These are phyloP conservation scores for Calameuta idolon DNA, from an alignment of 2,888 invertebrate genomes.

Conservation along the genomic window DNA sequence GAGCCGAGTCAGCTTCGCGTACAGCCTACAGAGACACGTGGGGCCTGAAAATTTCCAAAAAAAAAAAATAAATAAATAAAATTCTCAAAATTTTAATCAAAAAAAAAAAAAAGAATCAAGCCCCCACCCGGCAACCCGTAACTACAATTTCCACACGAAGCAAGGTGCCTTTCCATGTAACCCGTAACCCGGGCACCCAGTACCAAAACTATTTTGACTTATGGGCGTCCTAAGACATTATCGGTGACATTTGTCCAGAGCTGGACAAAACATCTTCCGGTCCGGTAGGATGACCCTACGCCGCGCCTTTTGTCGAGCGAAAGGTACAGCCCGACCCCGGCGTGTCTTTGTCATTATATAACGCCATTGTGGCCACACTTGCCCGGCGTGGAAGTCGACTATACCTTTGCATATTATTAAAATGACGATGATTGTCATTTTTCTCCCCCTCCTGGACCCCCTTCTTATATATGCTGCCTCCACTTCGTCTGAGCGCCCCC, in stretches of 20 bases:
- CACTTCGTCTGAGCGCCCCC: constrained; percentile 23
- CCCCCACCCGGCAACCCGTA: too few relatives aligned
- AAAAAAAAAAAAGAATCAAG: too few relatives aligned
- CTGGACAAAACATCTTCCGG: constrained; percentile 67
- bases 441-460: constrained; percentile 44
- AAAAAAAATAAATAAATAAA: too few relatives aligned
- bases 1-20: background rate
- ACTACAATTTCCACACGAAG: background rate
- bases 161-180: background rate
- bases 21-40: background rate
- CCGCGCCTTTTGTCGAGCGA: constrained; percentile 67
- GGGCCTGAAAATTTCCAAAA: background rate
- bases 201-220: constrained; percentile 49
- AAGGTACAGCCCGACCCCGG: constrained; percentile 59
- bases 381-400: constrained; percentile 50
- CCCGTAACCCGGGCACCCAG: constrained; percentile 1
- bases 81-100: too few relatives aligned
- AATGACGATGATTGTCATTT: constrained; percentile 68
- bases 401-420: constrained; percentile 65
- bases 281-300: constrained; percentile 67
- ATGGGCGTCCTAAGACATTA: constrained; percentile 50
- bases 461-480: constrained; percentile 21
- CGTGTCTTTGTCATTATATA: constrained; percentile 67
- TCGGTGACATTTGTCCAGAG: constrained; percentile 57
- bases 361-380: constrained; percentile 67